phyloP scores from a whole-genome alignment of 2,113 vertebrate species.

The Vulpes lagopus region DNA sequence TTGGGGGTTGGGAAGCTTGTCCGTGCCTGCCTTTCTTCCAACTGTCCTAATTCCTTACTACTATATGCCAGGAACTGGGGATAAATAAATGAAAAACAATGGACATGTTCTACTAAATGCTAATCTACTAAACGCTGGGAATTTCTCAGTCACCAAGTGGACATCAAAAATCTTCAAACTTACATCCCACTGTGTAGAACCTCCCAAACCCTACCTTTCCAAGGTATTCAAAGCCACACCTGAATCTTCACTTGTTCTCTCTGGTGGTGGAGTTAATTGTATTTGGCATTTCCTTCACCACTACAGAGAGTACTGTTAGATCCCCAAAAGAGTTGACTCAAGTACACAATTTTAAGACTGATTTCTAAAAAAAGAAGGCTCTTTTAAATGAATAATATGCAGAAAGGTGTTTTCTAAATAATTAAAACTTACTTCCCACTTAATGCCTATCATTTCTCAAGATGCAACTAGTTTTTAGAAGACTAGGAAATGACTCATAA shows the following conservation, averaged over 20 bases:
- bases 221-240: not conserved
- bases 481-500: not conserved
- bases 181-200: not conserved
- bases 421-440: conserved; percentile 6
- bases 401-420: not conserved
- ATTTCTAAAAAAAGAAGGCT: not conserved
- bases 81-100: not conserved
- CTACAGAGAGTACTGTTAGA: not conserved
- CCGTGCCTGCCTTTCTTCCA: not conserved
- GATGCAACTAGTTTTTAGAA: not conserved
- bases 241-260: not conserved
- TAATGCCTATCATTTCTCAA: not conserved
- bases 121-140: not conserved
- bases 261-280: not conserved
- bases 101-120: not conserved
- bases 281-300: not conserved
- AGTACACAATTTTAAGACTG: not conserved
- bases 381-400: not conserved
- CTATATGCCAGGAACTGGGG: not conserved
- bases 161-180: not conserved
- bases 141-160: not conserved
- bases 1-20: not conserved
- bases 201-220: not conserved
- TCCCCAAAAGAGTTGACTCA: not conserved
- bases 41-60: not conserved